These are phyloP conservation scores for Xiphophorus couchianus DNA, from an alignment of 2,113 vertebrate genomes.

Conservation along the genomic window DNA sequence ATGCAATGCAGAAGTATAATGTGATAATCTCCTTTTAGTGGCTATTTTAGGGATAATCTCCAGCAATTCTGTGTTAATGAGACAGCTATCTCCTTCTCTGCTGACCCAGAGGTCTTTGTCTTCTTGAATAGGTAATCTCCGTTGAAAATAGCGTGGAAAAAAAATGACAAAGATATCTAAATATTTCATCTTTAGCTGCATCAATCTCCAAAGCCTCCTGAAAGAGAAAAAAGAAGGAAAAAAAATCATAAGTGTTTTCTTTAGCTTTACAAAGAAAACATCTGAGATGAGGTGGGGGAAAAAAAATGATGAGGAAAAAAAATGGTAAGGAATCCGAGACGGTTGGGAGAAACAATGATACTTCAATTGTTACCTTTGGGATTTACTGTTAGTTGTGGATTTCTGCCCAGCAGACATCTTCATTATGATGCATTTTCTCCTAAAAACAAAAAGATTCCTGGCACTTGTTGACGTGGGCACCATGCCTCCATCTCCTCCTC, in stretches of 20 bases:
- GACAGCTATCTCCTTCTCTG: slow-evolving; percentile 55
- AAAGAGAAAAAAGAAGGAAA: slow-evolving; percentile 10
- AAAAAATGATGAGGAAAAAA: background rate
- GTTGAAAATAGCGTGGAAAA: slow-evolving; percentile 21
- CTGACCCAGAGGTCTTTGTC: slow-evolving; percentile 40
- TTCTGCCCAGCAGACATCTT: slow-evolving; percentile 41
- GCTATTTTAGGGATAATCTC: slow-evolving; percentile 43
- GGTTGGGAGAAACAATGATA: slow-evolving; percentile 48
- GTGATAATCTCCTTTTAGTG: slow-evolving; percentile 49
- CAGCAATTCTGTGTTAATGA: slow-evolving; percentile 45
- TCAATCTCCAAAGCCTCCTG: slow-evolving; percentile 47
- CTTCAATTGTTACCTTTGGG: slow-evolving; percentile 77
- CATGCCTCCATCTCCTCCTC: slow-evolving; percentile 53
- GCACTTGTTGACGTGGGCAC: slow-evolving; percentile 70
- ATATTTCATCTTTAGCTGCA: slow-evolving; percentile 36
- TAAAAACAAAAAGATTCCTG: slow-evolving; percentile 37
- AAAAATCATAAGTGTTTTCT: slow-evolving; percentile 1
- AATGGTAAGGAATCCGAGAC: slow-evolving; percentile 27
- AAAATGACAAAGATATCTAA: slow-evolving; percentile 23
- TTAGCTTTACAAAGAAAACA: slow-evolving; percentile 4
- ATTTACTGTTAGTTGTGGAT: slow-evolving; percentile 57
- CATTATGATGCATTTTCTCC: slow-evolving; percentile 53
- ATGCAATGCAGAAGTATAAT: slow-evolving; percentile 3
- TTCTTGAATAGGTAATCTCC: background rate
- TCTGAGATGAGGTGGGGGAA: slow-evolving; percentile 36